Percentiles rank a stretch among this genome's conserved stretches.
phyloP scores from a whole-genome alignment of 2,113 vertebrate species.

The Phaethon lepturus region DNA sequence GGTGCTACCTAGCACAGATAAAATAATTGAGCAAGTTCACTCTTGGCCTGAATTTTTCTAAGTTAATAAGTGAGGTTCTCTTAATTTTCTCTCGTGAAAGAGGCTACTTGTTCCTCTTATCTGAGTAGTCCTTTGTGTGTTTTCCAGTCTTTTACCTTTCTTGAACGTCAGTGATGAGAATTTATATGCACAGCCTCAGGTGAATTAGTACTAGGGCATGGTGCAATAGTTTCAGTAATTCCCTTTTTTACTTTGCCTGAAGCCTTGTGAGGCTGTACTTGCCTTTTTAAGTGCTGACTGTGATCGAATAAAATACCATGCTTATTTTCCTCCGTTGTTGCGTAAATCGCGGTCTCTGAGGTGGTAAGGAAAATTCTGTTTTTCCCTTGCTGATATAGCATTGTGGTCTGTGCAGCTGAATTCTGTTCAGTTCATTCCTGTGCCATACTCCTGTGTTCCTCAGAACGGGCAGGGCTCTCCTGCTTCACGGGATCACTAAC shows the following conservation, averaged over 20 bases:
- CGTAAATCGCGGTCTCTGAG: not conserved
- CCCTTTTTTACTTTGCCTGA: not conserved
- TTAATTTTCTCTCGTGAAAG: not conserved
- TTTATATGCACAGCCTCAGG: not conserved
- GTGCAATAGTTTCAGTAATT: constrained; percentile 11
- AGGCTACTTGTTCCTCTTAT: not conserved
- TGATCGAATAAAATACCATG: not conserved
- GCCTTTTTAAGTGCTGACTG: not conserved
- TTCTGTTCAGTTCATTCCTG: not conserved
- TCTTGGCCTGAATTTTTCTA: not conserved
- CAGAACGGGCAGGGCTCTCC: not conserved
- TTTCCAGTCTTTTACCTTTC: not conserved
- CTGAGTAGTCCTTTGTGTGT: not conserved
- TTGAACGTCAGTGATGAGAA: not conserved
- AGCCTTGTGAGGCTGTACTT: not conserved
- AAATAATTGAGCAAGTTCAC: not conserved
- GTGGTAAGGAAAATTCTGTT: not conserved
- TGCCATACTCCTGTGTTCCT: not conserved
- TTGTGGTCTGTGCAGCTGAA: not conserved
- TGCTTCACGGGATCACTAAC: accelerated
- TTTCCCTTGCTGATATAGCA: not conserved
- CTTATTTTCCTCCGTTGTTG: not conserved
- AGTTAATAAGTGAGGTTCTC: not conserved
- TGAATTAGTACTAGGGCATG: not conserved
- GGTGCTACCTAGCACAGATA: not conserved